phyloP scores from a whole-genome alignment of 2,113 vertebrate species.

The Capreolus pygargus region DNA sequence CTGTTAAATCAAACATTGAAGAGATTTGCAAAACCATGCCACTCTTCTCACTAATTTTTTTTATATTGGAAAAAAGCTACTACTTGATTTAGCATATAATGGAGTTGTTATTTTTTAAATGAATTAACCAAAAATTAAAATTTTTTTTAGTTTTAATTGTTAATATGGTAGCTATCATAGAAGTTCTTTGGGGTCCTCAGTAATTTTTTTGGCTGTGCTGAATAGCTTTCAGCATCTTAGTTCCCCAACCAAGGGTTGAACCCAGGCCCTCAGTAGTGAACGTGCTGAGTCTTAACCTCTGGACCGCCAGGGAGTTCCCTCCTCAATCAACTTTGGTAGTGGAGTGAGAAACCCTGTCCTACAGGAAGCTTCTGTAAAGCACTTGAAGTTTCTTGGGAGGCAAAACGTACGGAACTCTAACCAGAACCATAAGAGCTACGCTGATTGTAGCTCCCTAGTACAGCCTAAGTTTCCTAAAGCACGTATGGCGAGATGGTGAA shows the following conservation, averaged over 20 bases:
- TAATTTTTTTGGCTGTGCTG: background rate
- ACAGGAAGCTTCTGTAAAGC: background rate
- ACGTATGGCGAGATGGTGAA: accelerated
- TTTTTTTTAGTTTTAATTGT: background rate
- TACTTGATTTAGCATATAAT: background rate
- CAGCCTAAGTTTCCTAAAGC: background rate
- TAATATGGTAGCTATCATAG: background rate
- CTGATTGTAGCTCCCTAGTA: background rate
- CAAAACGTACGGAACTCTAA: background rate
- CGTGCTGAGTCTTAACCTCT: background rate
- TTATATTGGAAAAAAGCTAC: background rate
- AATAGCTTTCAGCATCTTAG: background rate
- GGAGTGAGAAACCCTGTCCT: background rate
- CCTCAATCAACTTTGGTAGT: background rate
- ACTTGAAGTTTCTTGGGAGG: background rate
- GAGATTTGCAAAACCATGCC: background rate
- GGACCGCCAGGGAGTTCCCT: background rate
- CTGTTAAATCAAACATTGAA: background rate
- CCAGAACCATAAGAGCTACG: background rate
- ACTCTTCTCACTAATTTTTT: background rate
- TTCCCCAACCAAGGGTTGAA: background rate
- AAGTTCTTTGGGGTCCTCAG: background rate
- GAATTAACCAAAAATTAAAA: background rate
- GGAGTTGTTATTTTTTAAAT: background rate
- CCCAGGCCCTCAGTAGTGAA: background rate